Base-by-base conservation (phyloP, 2,113 vertebrate genomes). In the Notiomystis cincta region DNA sequence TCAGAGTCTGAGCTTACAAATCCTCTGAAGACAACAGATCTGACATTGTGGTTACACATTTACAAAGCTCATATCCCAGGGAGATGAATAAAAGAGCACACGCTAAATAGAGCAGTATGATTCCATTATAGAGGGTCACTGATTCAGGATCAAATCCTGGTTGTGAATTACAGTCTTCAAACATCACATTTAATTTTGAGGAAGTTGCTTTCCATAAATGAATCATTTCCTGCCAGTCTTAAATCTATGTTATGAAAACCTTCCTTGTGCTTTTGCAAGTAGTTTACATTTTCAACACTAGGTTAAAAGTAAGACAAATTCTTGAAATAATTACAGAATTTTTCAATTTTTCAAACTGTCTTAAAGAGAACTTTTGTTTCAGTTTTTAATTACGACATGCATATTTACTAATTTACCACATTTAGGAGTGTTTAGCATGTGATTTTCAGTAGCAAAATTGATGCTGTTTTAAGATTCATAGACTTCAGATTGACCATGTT, bases 1-100 rank as follows among this genome's bases (percentile, higher is more conserved):
- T 48, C 30, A 19, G 31, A 27, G 23, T 35, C 23, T 7, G 10
- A 37, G 20, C 2, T 64, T 20, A 11, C 0, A 27, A 0, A 20
- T 67, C 13, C 30, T 44, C 33, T 42, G 33, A 33, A 35, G 23
- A 18, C 19, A 4, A 2, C 15, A 21, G 20, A 21, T 50, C 2
- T 27, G 20, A 24, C 5, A 0, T 27, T 22, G 5, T 25, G 30
- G 33, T 44, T 61, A 28, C 3, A 24, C 2, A 14, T 28, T 53
- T 61, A 40, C 25, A 51, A 83, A 60, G 11, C 28, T 54, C 11
- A 1, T 56, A 33, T 28, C 37, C 25, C 24, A 66, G 20, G 20
- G 6, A 45, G 17, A 22, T 19, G 4, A 67, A n/a, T n/a, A 2
- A 15, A 54, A 70, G 28, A 64, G 31, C 8, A 16, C 35, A 6